A percentile compares a stretch with the other conserved stretches of the same genome.
Evolutionary conservation across 2,888 invertebrate species (phyloP).

Genomic region (Microctonus aethiopoides): DNA sequence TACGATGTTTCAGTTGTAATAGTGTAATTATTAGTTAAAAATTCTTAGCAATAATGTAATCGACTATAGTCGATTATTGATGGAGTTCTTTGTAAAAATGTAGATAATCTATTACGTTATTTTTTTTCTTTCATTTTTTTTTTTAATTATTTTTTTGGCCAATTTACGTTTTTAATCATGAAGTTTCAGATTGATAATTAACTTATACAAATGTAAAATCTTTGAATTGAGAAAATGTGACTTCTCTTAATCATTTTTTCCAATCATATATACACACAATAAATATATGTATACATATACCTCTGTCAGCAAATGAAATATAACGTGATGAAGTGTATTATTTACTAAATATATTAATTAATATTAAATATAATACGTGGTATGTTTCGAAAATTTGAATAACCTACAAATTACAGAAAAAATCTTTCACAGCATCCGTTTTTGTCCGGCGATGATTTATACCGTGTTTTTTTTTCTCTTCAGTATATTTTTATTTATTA

Average conservation of each 20-base stretch:
- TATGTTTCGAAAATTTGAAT: slow-evolving; percentile 45
- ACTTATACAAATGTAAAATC: neutral
- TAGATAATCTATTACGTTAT: slow-evolving; percentile 14
- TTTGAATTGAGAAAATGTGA: neutral
- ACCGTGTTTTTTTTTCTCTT: slow-evolving; percentile 8
- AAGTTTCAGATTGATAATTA: neutral
- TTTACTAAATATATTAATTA: slow-evolving; percentile 42
- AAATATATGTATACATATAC: slow-evolving; percentile 14
- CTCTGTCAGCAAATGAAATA: slow-evolving; percentile 35
- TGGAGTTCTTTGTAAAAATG: slow-evolving; percentile 21
- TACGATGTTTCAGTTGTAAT: slow-evolving; percentile 32
- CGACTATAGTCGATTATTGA: slow-evolving; percentile 5
- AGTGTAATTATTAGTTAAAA: slow-evolving; percentile 10
- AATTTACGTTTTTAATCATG: slow-evolving; percentile 5
- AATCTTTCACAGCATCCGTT: slow-evolving; percentile 52
- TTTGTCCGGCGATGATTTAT: slow-evolving; percentile 39
- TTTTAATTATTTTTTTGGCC: slow-evolving; percentile 10
- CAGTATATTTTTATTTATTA: slow-evolving; percentile 21
- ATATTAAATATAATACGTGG: slow-evolving; percentile 41
- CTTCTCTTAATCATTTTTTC: slow-evolving; percentile 3
- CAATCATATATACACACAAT: neutral
- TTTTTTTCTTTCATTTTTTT: neutral
- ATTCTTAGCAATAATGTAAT: slow-evolving; percentile 16
- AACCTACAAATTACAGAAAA: slow-evolving; percentile 49
- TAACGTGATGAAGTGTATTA: slow-evolving; percentile 51